A percentile compares a stretch with the other conserved stretches of the same genome.
Conservation (phyloP, 1,140 invertebrate species). For the Drosophila ercepeae region DNA sequence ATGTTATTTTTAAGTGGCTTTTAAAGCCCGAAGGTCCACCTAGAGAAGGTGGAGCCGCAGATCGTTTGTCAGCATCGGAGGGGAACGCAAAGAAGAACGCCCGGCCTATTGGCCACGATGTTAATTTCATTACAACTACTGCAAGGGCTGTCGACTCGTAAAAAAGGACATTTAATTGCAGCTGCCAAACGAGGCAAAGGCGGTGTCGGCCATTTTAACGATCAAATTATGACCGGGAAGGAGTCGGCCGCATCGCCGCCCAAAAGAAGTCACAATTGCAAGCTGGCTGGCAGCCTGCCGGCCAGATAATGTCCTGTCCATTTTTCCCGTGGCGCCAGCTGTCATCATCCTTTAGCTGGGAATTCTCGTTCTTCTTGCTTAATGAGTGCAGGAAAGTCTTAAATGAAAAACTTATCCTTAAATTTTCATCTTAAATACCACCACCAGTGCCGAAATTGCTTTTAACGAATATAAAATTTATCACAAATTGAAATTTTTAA, state of each 20-base stretch:
- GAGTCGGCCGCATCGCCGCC: background rate
- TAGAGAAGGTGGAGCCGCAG: constrained; percentile 3
- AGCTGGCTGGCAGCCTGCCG: constrained; percentile 11
- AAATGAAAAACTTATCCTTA: constrained; percentile 17
- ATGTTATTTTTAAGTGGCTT: constrained; percentile 72
- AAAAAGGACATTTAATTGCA: constrained; percentile 74
- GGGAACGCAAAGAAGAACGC: constrained; percentile 16
- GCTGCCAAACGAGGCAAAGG: constrained; percentile 58
- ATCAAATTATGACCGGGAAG: constrained; percentile 72
- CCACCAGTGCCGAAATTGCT: constrained; percentile 4
- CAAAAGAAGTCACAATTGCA: constrained; percentile 30
- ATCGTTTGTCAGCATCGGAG: constrained; percentile 59
- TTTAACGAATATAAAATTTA: constrained; percentile 26
- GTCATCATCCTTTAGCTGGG: constrained; percentile 40
- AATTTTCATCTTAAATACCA: background rate
- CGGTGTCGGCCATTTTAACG: constrained; percentile 73
- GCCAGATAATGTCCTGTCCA: constrained; percentile 52
- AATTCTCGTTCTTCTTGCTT: constrained; percentile 26
- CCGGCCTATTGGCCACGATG: constrained; percentile 20
- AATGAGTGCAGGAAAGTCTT: constrained; percentile 39
- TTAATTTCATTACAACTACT: constrained; percentile 76
- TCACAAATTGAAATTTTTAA: constrained; percentile 39
- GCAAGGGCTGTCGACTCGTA: constrained; percentile 73
- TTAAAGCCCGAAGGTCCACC: constrained; percentile 50
- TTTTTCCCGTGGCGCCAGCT: constrained; percentile 60